A percentile compares a stretch with the other conserved stretches of the same genome.
Evolutionary conservation across 2,888 invertebrate genomes (phyloP).

Genomic region (Strigamia transsilvanica): DNA sequence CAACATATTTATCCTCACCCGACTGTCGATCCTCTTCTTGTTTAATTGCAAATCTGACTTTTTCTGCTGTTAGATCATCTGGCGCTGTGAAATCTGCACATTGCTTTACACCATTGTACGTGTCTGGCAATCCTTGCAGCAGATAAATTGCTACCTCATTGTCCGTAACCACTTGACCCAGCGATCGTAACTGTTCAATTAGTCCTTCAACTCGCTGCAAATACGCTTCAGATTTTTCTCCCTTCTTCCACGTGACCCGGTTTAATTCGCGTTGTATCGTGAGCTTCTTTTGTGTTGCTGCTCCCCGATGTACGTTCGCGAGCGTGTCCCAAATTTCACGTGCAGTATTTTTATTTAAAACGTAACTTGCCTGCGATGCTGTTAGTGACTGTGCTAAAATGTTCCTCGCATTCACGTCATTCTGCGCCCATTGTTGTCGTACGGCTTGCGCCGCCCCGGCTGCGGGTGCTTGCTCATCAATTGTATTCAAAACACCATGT

Average conservation of each 20-base stretch:
- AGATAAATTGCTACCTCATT: neutral
- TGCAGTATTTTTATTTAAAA: neutral
- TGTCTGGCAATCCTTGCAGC: neutral
- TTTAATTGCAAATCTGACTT: neutral
- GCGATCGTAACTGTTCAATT: neutral
- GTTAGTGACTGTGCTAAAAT: neutral
- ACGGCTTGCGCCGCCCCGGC: neutral
- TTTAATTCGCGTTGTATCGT: neutral
- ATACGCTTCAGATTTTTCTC: neutral
- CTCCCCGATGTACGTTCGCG: neutral
- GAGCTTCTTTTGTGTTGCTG: too few species aligned
- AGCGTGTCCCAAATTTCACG: neutral
- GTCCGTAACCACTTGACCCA: neutral
- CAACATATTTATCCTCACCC: neutral
- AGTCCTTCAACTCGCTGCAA: neutral
- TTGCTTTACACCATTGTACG: neutral
- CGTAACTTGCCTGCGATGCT: neutral
- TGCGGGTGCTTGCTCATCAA: neutral
- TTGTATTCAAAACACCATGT: neutral
- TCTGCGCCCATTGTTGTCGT: neutral
- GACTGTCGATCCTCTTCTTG: neutral
- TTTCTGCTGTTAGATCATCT: neutral
- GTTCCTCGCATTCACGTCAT: neutral
- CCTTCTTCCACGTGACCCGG: neutral
- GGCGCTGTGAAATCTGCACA: neutral